phyloP scores from a whole-genome alignment of 2,113 vertebrate species.

The Hemibagrus wyckioides region DNA sequence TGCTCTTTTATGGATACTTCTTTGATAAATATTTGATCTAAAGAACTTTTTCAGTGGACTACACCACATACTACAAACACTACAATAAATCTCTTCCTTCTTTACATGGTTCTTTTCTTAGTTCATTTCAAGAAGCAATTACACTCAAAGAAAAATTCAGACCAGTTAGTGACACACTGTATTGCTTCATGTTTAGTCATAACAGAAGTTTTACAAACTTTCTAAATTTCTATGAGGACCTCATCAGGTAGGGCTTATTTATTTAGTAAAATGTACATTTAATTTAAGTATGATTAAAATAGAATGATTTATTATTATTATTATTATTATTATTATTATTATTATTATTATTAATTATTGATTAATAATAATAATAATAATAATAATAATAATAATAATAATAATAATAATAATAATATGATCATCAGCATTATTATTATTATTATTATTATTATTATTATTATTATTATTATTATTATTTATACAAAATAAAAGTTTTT shows the following conservation, averaged over 20 bases:
- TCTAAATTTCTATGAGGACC: neutral
- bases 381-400: no score
- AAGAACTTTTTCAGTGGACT: neutral
- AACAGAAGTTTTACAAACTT: neutral
- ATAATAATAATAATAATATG: no score
- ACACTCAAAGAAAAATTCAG: neutral
- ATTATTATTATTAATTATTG: neutral
- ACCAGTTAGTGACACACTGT: neutral
- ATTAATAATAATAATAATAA: no score
- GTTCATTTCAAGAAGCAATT: neutral
- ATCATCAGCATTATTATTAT: no score
- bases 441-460: no score
- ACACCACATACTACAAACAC: neutral
- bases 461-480: no score
- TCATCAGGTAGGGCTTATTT: neutral
- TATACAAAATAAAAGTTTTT: no score
- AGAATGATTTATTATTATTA: neutral
- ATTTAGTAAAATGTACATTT: neutral
- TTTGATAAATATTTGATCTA: slow-evolving; percentile 21
- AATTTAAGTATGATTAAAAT: neutral
- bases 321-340: neutral
- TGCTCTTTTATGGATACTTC: slow-evolving; percentile 33
- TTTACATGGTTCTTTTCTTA: neutral
- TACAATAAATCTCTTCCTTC: neutral
- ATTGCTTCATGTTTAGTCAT: neutral